phyloP scores from a whole-genome alignment of 1,140 invertebrate species.

The Heliothis subflexa region DNA sequence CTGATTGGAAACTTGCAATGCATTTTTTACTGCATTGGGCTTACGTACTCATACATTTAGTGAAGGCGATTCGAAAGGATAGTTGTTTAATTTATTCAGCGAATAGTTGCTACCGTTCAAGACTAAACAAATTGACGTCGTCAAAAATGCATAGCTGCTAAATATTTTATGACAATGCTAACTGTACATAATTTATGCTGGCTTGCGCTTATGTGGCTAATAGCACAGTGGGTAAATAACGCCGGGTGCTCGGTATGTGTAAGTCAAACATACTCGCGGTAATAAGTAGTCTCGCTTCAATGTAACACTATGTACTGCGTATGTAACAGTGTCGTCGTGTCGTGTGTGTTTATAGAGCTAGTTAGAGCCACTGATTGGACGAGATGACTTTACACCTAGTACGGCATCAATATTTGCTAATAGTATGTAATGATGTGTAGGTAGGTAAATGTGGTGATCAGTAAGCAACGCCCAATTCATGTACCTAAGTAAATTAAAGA shows the following conservation, averaged over 20 bases:
- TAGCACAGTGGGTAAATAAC: slow-evolving; percentile 2
- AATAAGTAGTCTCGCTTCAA: slow-evolving; percentile 35
- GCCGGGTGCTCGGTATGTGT: neutral
- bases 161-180: slow-evolving; percentile 33
- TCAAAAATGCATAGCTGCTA: slow-evolving; percentile 20
- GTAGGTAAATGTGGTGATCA: slow-evolving; percentile 17
- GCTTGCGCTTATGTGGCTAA: slow-evolving; percentile 19
- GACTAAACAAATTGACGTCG: slow-evolving; percentile 8
- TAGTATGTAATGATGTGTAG: slow-evolving; percentile 30
- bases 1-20: neutral
- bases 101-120: slow-evolving; percentile 4
- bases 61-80: neutral
- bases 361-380: slow-evolving; percentile 58
- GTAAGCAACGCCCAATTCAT: neutral
- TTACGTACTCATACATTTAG: neutral
- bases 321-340: slow-evolving; percentile 32
- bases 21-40: neutral
- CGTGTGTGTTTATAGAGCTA: slow-evolving; percentile 54
- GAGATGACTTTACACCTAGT: slow-evolving; percentile 50
- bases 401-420: slow-evolving; percentile 34
- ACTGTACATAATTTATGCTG: slow-evolving; percentile 34
- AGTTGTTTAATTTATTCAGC: neutral
- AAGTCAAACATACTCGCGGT: slow-evolving; percentile 9
- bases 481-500: neutral
- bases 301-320: slow-evolving; percentile 4